Percentiles rank a stretch among this genome's conserved stretches.
Evolutionary conservation across 2,888 invertebrate species (phyloP).

Genomic region (Sicus ferrugineus): DNA sequence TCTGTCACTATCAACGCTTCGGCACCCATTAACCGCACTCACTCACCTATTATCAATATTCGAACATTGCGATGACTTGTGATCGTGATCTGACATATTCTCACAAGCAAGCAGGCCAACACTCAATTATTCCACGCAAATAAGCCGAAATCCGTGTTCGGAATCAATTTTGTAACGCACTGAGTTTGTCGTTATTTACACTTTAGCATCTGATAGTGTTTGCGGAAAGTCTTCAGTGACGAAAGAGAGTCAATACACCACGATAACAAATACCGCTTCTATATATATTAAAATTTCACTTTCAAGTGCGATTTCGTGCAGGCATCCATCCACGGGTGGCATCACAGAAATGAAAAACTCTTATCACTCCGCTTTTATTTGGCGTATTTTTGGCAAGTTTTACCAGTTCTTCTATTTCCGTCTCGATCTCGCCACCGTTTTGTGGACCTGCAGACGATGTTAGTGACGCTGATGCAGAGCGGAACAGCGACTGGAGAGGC

Average conservation of each 20-base stretch:
- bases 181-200: not conserved
- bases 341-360: not conserved
- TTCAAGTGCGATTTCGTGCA: not conserved
- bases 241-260: too few species aligned
- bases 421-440: constrained; percentile 32
- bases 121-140: not conserved
- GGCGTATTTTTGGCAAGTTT: not conserved
- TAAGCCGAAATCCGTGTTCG: too few species aligned
- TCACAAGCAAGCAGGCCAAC: not conserved
- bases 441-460: constrained; percentile 23
- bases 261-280: not conserved
- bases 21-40: not conserved
- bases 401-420: constrained; percentile 20
- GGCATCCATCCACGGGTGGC: not conserved
- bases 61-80: constrained; percentile 12
- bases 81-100: constrained; percentile 34
- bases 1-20: too few species aligned
- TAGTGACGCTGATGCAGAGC: constrained; percentile 24
- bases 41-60: constrained; percentile 34
- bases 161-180: not conserved
- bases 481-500: constrained; percentile 44
- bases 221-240: too few species aligned
- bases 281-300: not conserved
- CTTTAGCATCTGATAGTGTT: not conserved
- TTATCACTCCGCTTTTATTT: not conserved